Evolutionary conservation across 92 coral and sea anemone species (phyloP), one percentile per base, ranked within the genome.

Genomic region (Paramuricea clavata): DNA sequence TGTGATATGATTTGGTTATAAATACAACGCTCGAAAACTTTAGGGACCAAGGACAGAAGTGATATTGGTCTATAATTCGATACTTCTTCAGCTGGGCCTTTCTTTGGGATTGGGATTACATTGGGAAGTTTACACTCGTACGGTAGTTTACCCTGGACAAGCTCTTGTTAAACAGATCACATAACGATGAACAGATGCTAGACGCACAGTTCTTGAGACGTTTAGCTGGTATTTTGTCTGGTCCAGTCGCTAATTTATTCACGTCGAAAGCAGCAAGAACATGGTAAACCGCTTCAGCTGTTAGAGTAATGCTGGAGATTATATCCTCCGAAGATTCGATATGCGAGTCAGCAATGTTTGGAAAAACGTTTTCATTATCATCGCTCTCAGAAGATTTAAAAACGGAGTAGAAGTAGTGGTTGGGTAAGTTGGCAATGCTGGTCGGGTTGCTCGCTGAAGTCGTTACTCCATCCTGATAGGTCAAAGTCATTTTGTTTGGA

Each of bases 21-120:
- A 7, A 80, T 49, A 34, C 76, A 80, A 34, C 79, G 76, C 50
- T 74, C 88, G 25, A 72, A 59, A 47, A 82, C 87, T 36, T 82
- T 88, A 41, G 84, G 59, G 27, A 88, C 76, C n/a, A 69, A 10
- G n/a, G 79, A 25, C 32, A 82, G 67, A 43, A 87, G 73, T 23
- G 91, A 87, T 22, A 87, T 72, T 26, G 88, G 82, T 31, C 88
- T 12, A 49, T 83, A 83, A 61, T 71, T 83, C 8, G 83, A 26
- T 23, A 70, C 22, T 49, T 69, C 81, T 19, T n/a, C 50, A 8
- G 60, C 13, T 11, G 62, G 69, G 5, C 88, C 82, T 21, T 47
- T 26, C 69, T 83, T 83, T 15, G 25, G 72, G 50, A 83, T 49
- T 30, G 89, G 89, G 36, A 85, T 50, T 35, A 74, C 41, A 47